Evolutionary conservation across 2,888 invertebrate species (phyloP), one percentile per base, ranked within the genome.

Genomic region (Machimus atricapillus): DNA sequence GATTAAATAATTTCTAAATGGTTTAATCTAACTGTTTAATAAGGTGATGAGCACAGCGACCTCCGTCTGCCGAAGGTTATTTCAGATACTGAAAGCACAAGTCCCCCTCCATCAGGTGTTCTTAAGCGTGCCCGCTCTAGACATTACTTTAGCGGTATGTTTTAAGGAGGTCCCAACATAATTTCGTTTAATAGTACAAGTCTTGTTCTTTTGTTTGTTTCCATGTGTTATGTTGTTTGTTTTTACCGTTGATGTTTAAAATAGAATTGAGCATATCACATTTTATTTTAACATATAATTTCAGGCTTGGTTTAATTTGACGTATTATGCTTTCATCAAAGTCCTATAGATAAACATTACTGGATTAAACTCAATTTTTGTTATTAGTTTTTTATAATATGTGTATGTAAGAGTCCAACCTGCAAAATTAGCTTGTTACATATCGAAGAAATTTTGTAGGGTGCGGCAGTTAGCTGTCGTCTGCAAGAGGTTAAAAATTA

Each of bases 111-210:
- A 85, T 90, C 90, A n/a, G 91, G 90, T 87, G 90, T 90, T 73
- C 87, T 92, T 58, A 92, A 91, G 89, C 91, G 92, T 85, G 89
- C 90, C 85, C 92, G 92, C 87, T 91, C 92, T 89, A 90, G 92
- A 89, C 93, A 93, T 90, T 93, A 93, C 90, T 90, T 93, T 88
- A 93, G 91, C 89, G 92, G 93, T 92, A 91, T 90, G 91, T 88
- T 88, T 56, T 3, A 82, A 82, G 34, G n/a, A n/a, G 27, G 9
- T 23, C 37, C 56, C 58, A 56, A 27, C n/a, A 56, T 66, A 34
- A 37, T 74, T 74, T 74, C 31, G 74, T 37, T 27, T 6, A 76
- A 12, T 23, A 23, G 27, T 12, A 66, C 23, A 23, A 23, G 66
- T 66, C 4, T 23, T 66, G 27, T 66, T 14, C 14, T 66, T 66